These are phyloP conservation scores for Epinephelus malabaricus DNA, from an alignment of 2,797 vertebrate species.

Conservation along the genomic window DNA sequence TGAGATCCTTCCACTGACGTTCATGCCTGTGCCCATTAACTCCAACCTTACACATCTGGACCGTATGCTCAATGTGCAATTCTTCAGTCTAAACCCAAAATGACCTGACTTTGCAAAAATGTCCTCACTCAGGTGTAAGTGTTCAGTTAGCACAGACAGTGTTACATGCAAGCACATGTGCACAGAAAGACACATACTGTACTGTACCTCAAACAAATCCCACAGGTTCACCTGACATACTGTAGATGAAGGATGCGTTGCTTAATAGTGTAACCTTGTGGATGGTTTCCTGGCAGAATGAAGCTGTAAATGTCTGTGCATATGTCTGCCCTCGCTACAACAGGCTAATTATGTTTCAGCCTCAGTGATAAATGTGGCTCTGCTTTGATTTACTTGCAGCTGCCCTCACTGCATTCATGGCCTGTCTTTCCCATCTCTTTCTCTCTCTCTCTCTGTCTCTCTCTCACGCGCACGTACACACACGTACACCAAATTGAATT, in stretches of 20 bases:
- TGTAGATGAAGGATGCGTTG: constrained; percentile 25
- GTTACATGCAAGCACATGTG: not conserved
- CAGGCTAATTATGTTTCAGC: constrained; percentile 74
- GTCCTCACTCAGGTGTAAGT: not conserved
- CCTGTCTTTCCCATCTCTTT: constrained; percentile 15
- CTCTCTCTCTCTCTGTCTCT: constrained; percentile 2
- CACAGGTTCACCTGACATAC: not conserved
- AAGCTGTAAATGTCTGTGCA: constrained; percentile 68
- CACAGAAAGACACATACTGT: constrained; percentile 24
- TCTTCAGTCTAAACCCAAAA: not conserved
- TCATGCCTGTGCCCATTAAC: constrained; percentile 3
- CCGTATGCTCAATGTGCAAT: not conserved
- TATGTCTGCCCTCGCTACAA: constrained; percentile 64
- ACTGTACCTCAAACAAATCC: constrained; percentile 9
- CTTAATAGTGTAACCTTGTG: constrained; percentile 28
- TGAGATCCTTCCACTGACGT: constrained; percentile 6
- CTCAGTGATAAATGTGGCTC: constrained; percentile 73
- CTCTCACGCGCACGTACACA: constrained; percentile 12
- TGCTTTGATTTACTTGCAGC: constrained; percentile 68
- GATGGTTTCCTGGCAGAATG: constrained; percentile 32
- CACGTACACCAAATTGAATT: constrained; percentile 35
- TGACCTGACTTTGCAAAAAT: constrained; percentile 6
- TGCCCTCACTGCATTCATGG: constrained; percentile 45
- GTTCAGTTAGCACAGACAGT: not conserved
- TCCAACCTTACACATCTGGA: constrained; percentile 7